These are phyloP conservation scores for Melanotaenia parkinsoni DNA, from an alignment of 2,797 vertebrate genomes.

Conservation along the genomic window DNA sequence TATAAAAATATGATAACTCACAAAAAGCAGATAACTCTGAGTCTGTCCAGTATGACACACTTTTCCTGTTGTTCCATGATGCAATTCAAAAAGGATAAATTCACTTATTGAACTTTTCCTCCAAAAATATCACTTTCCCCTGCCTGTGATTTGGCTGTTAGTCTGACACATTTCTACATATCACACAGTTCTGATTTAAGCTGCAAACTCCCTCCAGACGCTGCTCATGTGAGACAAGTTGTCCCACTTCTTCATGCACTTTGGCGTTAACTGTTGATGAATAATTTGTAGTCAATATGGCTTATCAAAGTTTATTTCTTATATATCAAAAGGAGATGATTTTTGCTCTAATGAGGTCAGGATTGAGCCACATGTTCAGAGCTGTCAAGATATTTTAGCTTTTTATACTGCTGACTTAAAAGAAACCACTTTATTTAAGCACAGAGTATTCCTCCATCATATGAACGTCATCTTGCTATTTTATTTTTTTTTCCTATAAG, in stretches of 20 bases:
- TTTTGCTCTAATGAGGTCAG: background rate
- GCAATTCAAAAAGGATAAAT: no score
- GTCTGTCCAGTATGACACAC: no score
- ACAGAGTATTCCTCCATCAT: no score
- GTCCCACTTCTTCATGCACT: background rate
- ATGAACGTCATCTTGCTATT: no score
- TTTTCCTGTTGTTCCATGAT: background rate
- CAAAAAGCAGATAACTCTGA: no score
- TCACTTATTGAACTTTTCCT: background rate
- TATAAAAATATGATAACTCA: background rate
- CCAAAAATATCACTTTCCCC: no score
- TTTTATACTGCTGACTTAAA: no score
- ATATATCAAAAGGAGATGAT: background rate
- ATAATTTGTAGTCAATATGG: no score
- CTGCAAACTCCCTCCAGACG: background rate
- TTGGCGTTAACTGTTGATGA: background rate
- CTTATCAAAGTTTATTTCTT: background rate
- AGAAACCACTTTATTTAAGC: no score
- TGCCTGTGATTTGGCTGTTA: background rate
- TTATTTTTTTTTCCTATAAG: no score
- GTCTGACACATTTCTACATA: background rate
- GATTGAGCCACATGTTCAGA: background rate
- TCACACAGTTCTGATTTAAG: background rate
- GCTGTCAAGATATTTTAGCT: no score
- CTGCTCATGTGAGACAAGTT: background rate